phyloP scores from a whole-genome alignment of 64 coral and sea anemone species.

The Porites lutea region DNA sequence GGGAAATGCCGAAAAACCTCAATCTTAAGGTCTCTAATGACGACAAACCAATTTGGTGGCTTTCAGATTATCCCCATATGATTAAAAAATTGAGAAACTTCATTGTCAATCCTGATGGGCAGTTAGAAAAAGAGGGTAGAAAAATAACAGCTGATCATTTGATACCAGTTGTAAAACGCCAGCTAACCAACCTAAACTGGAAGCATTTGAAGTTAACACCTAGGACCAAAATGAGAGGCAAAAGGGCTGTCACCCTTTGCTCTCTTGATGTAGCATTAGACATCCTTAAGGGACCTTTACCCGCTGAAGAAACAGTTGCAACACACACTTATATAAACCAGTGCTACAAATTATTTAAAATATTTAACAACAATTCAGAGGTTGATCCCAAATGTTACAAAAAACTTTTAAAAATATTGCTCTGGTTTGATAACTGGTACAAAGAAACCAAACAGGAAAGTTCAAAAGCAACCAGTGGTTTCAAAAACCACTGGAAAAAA shows the following conservation, averaged over 20 bases:
- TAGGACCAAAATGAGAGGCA: conserved; percentile 44
- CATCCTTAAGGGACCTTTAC: conserved; percentile 26
- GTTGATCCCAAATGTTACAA: conserved; percentile 30
- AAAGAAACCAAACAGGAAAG: conserved; percentile 1
- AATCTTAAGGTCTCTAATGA: conserved; percentile 46
- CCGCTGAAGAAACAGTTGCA: conserved; percentile 2
- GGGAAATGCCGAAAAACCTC: too few relatives aligned
- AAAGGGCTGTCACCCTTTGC: conserved; percentile 32
- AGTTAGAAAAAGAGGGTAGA: conserved; percentile 2
- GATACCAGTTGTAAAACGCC: conserved; percentile 8
- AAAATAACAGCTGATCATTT: conserved; percentile 42
- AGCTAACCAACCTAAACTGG: conserved; percentile 42
- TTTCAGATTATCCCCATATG: conserved; percentile 68
- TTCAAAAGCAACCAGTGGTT: background rate
- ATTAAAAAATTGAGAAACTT: conserved; percentile 63
- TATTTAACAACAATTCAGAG: conserved; percentile 43
- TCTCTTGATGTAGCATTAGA: conserved; percentile 32
- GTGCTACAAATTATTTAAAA: conserved; percentile 46
- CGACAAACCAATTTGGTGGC: conserved; percentile 60
- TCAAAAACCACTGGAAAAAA: conserved; percentile 54
- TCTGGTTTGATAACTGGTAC: conserved; percentile 50
- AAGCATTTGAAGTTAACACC: conserved; percentile 51
- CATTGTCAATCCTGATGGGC: conserved; percentile 27
- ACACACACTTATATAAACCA: conserved; percentile 22
- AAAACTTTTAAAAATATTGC: conserved; percentile 35